These are phyloP conservation scores for Xenopus petersii DNA, from an alignment of 2,797 vertebrate genomes.

Conservation along the genomic window DNA sequence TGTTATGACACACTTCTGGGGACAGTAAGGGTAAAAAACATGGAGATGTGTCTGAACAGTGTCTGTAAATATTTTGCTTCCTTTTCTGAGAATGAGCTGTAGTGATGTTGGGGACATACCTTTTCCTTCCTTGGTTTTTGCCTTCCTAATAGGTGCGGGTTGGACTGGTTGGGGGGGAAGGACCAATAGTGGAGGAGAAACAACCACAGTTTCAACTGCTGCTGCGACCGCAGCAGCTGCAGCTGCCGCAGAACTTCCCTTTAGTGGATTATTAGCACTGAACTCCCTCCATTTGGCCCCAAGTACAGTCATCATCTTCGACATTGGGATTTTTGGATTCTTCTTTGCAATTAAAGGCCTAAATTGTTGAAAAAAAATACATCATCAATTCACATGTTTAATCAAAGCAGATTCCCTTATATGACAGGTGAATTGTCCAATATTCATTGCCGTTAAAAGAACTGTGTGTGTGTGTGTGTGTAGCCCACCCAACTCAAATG, in stretches of 20 bases:
- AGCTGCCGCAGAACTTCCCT: slow-evolving; percentile 89
- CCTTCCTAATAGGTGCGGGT: slow-evolving; percentile 83
- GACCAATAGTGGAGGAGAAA: slow-evolving; percentile 71
- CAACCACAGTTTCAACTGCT: slow-evolving; percentile 86
- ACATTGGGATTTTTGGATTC: slow-evolving; percentile 99
- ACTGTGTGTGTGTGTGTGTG: too few relatives aligned
- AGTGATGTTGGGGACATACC: too few relatives aligned
- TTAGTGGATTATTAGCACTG: slow-evolving; percentile 97
- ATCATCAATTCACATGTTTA: too few relatives aligned
- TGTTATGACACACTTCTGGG: too few relatives aligned
- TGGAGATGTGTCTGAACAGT: too few relatives aligned
- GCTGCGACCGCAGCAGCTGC: slow-evolving; percentile 89
- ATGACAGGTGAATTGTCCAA: too few relatives aligned
- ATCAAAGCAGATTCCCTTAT: too few relatives aligned
- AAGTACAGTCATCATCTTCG: slow-evolving; percentile 98
- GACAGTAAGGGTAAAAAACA: too few relatives aligned
- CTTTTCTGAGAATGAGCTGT: too few relatives aligned
- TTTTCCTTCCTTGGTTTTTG: slow-evolving; percentile 98
- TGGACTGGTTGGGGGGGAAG: slow-evolving; percentile 70
- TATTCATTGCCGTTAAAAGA: too few relatives aligned
- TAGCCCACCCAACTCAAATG: too few relatives aligned
- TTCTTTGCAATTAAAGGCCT: slow-evolving; percentile 98
- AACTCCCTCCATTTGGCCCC: slow-evolving; percentile 98
- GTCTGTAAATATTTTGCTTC: too few relatives aligned
- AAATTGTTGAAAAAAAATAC: background rate